Evolutionary conservation across 2,888 invertebrate species (phyloP), one percentile per base, ranked within the genome.

Genomic region (Cabera pusaria): DNA sequence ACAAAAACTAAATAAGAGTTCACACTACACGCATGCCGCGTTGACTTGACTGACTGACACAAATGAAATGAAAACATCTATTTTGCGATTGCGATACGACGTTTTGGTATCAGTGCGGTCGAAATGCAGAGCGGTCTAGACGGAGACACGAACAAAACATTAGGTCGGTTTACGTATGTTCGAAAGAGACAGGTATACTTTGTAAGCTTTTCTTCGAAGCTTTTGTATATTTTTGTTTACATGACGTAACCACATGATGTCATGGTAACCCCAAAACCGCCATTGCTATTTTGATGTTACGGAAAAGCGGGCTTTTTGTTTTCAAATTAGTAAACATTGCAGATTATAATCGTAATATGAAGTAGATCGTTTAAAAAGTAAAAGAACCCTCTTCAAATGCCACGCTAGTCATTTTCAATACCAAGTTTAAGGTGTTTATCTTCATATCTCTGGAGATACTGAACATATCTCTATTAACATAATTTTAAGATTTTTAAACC

Each of bases 171-270:
- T 14, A 53, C 39, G 0, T 12, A 16, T 7, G 24, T 16, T 20
- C 8, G 64, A 84, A 18, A 58, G 61, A 55, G 76, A 78, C 28
- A 36, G 48, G 22, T 50, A 40, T 55, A 59, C 43, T 45, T 52
- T 41, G 10, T 40, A 34, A 42, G 41, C 43, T 59, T n/a, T 31
- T 37, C 23, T 31, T 32, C 17, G 39, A 48, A 41, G 39, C 39
- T 45, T 55, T 54, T 56, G 46, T 49, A 42, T n/a, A n/a, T 52
- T 44, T 61, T 69, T 78, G 69, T 76, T 73, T 72, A 71, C 56
- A 43, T 77, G 77, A 79, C 69, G 76, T 74, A 76, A 75, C 65
- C 66, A 51, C 69, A 77, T 84, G 82, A 83, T 79, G 79, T 83
- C 84, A 85, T 83, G 75, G 74, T 59, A 78, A 78, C 72, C 64